Percentiles rank a stretch among this genome's conserved stretches.
These are phyloP conservation scores for Eulemur coronatus DNA, from an alignment of 2,797 vertebrate species.

Conservation along the genomic window DNA sequence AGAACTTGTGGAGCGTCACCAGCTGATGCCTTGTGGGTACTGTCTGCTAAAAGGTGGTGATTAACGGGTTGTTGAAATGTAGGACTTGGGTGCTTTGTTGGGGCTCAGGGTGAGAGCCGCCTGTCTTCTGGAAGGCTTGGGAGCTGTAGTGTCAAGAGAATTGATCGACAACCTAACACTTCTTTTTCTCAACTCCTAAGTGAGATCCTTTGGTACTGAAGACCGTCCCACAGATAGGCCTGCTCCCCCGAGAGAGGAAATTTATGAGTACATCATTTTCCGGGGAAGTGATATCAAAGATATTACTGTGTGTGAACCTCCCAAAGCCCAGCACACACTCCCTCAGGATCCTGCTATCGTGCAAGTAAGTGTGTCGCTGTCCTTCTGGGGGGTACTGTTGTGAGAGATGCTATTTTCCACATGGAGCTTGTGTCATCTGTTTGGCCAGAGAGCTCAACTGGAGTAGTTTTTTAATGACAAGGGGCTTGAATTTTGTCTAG, in stretches of 20 bases:
- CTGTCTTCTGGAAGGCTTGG: background rate
- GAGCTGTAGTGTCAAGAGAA: too few relatives aligned
- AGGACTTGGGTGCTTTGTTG: background rate
- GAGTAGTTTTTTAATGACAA: background rate
- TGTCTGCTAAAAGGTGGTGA: background rate
- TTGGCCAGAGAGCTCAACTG: background rate
- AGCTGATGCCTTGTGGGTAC: background rate
- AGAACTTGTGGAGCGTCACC: background rate
- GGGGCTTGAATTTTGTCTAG: background rate
- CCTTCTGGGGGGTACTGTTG: background rate
- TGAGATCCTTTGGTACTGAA: conserved; percentile 97
- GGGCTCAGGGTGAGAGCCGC: background rate
- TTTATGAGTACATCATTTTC: conserved; percentile 98
- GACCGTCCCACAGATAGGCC: conserved; percentile 95
- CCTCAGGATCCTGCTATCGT: conserved; percentile 97
- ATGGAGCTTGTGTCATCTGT: background rate
- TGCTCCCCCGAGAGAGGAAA: conserved; percentile 92
- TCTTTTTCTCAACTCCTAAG: conserved; percentile 80
- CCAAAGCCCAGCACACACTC: conserved; percentile 91
- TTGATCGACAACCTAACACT: background rate
- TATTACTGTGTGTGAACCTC: conserved; percentile 94
- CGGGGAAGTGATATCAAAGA: conserved; percentile 98
- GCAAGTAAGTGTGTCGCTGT: conserved; percentile 86
- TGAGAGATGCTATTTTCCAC: background rate
- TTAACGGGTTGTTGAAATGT: background rate